These are phyloP conservation scores for Xiphias gladius DNA, from an alignment of 2,113 vertebrate genomes.

Conservation along the genomic window DNA sequence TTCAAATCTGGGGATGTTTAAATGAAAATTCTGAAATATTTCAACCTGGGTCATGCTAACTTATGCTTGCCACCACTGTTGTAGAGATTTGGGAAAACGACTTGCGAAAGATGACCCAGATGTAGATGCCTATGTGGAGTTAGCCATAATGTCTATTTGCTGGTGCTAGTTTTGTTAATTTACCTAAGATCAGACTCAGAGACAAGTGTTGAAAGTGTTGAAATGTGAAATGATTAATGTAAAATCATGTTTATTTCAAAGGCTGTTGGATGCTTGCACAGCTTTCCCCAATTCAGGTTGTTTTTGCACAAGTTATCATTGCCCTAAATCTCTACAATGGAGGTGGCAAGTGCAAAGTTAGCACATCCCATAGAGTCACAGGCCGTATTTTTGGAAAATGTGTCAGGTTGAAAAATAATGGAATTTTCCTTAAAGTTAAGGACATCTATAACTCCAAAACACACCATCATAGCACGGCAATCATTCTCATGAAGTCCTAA, in stretches of 20 bases:
- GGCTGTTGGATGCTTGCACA: not conserved
- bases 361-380: not conserved
- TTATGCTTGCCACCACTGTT: not conserved
- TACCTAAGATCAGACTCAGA: no score
- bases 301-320: no score
- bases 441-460: not conserved
- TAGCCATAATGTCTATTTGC: not conserved
- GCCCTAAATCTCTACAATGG: no score
- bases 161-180: no score
- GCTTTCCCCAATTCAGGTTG: not conserved
- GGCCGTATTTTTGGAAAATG: not conserved
- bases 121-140: not conserved
- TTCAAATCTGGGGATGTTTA: not conserved
- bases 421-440: no score
- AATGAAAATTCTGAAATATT: not conserved
- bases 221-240: no score
- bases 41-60: not conserved
- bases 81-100: not conserved
- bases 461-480: not conserved
- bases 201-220: no score
- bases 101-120: no score
- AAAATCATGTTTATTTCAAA: not conserved
- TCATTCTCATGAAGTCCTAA: not conserved
- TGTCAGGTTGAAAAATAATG: not conserved
- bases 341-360: no score